A percentile compares a stretch with the other conserved stretches of the same genome.
These are phyloP conservation scores for Sylvilagus bachmani DNA, from an alignment of 2,113 vertebrate genomes.

Conservation along the genomic window DNA sequence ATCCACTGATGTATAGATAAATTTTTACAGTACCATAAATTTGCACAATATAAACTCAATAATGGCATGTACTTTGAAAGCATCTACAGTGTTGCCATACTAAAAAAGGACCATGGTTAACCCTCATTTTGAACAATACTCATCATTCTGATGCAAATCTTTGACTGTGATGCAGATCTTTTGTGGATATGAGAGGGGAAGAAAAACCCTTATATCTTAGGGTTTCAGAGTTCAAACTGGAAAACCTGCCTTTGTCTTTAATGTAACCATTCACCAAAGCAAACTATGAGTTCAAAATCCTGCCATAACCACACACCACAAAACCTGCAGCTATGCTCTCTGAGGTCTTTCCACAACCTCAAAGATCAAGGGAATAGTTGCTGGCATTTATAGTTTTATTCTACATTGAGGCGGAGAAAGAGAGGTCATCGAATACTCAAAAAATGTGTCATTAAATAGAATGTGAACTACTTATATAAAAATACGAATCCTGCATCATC, in stretches of 20 bases:
- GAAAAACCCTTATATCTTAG: conserved; percentile 1
- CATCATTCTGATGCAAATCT: conserved; percentile 68
- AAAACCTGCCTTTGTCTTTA: conserved; percentile 42
- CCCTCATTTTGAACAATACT: conserved; percentile 61
- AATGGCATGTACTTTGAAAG: conserved; percentile 45
- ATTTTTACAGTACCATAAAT: conserved; percentile 66
- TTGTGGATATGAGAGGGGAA: not conserved
- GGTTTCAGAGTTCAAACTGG: conserved; percentile 67
- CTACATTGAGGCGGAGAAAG: conserved; percentile 76
- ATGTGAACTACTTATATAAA: conserved; percentile 77
- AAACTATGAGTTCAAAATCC: conserved; percentile 15
- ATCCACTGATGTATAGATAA: conserved; percentile 54
- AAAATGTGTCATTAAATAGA: conserved; percentile 70
- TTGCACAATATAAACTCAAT: conserved; percentile 64
- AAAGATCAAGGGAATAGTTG: conserved; percentile 75
- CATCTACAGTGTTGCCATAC: not conserved
- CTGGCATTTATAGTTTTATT: conserved; percentile 79
- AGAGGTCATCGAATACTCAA: conserved; percentile 55
- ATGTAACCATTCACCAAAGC: conserved; percentile 52
- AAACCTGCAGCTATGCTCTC: conserved; percentile 68
- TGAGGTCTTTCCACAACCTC: conserved; percentile 75
- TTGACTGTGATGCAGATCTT: conserved; percentile 51
- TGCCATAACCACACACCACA: conserved; percentile 71
- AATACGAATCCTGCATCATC: conserved; percentile 61
- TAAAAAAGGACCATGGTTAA: conserved; percentile 43